Evolutionary conservation across 2,888 invertebrate genomes (phyloP).

Genomic region (Apodemia mormo): DNA sequence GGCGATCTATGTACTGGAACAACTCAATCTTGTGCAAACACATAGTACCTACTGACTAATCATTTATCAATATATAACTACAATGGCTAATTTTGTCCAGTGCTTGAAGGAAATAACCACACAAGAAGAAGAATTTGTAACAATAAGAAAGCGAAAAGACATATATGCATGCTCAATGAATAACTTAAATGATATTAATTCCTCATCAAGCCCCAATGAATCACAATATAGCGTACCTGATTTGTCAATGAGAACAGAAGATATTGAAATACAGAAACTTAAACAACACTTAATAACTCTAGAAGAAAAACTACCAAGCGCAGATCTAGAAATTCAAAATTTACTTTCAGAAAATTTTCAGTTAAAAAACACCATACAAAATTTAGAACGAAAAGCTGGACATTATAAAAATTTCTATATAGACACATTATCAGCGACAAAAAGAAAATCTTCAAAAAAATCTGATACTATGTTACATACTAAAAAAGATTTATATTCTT

Average conservation of each 20-base stretch:
- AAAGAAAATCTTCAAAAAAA: neutral
- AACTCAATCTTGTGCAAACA: too few species aligned
- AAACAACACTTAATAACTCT: neutral
- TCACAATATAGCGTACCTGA: neutral
- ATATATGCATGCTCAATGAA: constrained; percentile 1
- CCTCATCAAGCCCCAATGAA: neutral
- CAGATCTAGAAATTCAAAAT: neutral
- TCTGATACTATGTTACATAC: too few species aligned
- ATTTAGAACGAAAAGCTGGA: neutral
- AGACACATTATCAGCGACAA: neutral
- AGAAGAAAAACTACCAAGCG: neutral
- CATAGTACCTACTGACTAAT: too few species aligned
- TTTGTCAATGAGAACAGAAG: neutral
- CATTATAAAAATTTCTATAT: too few species aligned
- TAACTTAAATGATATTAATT: neutral
- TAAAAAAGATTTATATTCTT: too few species aligned
- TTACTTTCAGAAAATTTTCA: neutral
- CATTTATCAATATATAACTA: too few species aligned
- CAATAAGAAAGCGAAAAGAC: neutral
- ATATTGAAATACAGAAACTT: neutral
- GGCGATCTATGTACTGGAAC: too few species aligned
- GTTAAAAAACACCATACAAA: neutral
- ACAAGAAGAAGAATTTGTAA: constrained; percentile 15
- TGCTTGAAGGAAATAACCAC: neutral
- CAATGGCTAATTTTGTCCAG: neutral